Evolutionary conservation across 1,140 invertebrate genomes (phyloP), one percentile per base, ranked within the genome.

Genomic region (Monomorium pharaonis): DNA sequence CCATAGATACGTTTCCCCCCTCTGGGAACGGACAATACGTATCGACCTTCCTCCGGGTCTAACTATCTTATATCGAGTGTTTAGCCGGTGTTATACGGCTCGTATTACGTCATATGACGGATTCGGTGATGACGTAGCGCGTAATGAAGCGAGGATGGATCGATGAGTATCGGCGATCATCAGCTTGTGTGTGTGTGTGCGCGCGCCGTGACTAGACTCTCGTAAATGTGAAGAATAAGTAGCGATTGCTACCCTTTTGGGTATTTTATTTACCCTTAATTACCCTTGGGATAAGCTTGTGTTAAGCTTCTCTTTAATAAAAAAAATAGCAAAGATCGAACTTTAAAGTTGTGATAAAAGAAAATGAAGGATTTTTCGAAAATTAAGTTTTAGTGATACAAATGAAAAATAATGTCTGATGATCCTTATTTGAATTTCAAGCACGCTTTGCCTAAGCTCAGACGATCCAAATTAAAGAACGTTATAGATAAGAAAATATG

Each of bases 61-160:
- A 27, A 27, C 21, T 21, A 18, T 83, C 67, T 30, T 72, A 44
- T 58, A 83, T n/a, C 24, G 78, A 83, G 30, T 83, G 51, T 78
- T 83, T 74, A 47, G n/a, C 58, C 54, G 51, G 37, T 30, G 65
- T 74, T 56, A 44, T 24, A 60, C 16, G 9, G 37, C 1, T 7
- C 44, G 18, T 21, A 3, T 83, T 83, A 74, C 54, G 37, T 83
- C 78, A 83, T 47, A 58, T n/a, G 78, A 83, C 42, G 54, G 54
- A 60, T 83, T 83, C 18, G 67, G 37, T 33, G 78, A 0, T 83
- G 67, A 83, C 78, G 69, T 83, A 83, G 37, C 37, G 65, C 47
- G 27, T 54, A 80, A 54, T 69, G 30, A 42, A 42, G 47, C 58
- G 30, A 33, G 16, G 24, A 27, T 6, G 37, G 21, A 47, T 72